Evolutionary conservation across 92 coral and sea anemone species (phyloP).

Genomic region (Epizoanthus scotinus): DNA sequence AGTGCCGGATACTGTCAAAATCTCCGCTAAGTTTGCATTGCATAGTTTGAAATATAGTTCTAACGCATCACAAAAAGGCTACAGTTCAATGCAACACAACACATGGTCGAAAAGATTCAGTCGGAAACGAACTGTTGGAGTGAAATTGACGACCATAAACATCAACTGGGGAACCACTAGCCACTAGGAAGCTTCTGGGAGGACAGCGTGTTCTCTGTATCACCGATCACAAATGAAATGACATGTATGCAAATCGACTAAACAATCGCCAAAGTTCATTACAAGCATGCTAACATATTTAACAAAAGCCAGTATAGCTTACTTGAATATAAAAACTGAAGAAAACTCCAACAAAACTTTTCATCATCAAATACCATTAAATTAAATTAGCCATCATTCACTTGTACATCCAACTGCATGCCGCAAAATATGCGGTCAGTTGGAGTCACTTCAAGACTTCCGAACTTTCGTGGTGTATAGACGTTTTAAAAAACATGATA

Average conservation of each 20-base stretch:
- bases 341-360: neutral
- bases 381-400: constrained; percentile 2
- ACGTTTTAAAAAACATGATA: neutral
- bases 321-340: neutral
- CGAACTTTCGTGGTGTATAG: neutral
- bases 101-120: neutral
- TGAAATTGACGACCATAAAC: constrained; percentile 8
- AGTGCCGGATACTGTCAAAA: neutral
- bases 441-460: constrained; percentile 16
- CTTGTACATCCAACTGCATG: neutral
- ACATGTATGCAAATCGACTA: constrained; percentile 14
- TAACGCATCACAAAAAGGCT: neutral
- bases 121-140: constrained; percentile 10
- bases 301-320: neutral
- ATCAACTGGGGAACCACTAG: constrained; percentile 8
- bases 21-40: constrained; percentile 4
- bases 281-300: neutral
- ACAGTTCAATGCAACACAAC: constrained; percentile 4
- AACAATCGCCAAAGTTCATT: constrained; percentile 1
- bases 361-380: neutral
- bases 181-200: neutral
- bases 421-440: constrained; percentile 10
- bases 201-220: neutral
- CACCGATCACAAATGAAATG: constrained; percentile 24
- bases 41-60: neutral